Evolutionary conservation across 2,113 vertebrate genomes (phyloP).

Genomic region (Otocyon megalotis): DNA sequence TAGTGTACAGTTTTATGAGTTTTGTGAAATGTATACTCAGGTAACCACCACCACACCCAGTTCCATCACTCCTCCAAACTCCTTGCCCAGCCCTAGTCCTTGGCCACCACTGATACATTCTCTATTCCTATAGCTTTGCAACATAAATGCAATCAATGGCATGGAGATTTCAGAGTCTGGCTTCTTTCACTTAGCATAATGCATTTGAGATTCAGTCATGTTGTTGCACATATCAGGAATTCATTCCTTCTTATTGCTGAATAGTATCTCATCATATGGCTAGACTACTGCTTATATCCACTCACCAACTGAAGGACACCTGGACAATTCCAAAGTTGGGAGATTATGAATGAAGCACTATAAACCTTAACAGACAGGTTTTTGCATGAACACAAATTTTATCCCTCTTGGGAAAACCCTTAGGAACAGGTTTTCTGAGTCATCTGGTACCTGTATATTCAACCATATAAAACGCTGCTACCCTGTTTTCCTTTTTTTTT

Average conservation of each 20-base stretch:
- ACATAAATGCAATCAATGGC: not conserved
- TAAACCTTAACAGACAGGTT: not conserved
- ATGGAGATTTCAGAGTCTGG: not conserved
- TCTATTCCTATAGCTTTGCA: not conserved
- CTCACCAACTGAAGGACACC: not conserved
- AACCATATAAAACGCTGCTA: not conserved
- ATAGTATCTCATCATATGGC: not conserved
- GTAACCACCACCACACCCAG: not conserved
- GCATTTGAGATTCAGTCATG: not conserved
- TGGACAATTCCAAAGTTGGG: not conserved
- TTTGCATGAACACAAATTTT: not conserved
- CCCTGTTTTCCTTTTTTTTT: not conserved
- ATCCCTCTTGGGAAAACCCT: not conserved
- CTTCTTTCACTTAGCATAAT: not conserved
- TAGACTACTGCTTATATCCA: not conserved
- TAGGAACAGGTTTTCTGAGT: not conserved
- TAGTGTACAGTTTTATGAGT: not conserved
- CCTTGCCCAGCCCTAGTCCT: not conserved
- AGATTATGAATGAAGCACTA: constrained; percentile 4
- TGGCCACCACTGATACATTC: not conserved
- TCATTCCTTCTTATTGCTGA: not conserved
- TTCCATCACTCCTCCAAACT: not conserved
- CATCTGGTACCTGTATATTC: not conserved
- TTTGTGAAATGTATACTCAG: not conserved
- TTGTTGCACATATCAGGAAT: not conserved